A percentile compares a stretch with the other conserved stretches of the same genome.
phyloP scores from a whole-genome alignment of 2,113 vertebrate genomes.

The Lagopus leucura region DNA sequence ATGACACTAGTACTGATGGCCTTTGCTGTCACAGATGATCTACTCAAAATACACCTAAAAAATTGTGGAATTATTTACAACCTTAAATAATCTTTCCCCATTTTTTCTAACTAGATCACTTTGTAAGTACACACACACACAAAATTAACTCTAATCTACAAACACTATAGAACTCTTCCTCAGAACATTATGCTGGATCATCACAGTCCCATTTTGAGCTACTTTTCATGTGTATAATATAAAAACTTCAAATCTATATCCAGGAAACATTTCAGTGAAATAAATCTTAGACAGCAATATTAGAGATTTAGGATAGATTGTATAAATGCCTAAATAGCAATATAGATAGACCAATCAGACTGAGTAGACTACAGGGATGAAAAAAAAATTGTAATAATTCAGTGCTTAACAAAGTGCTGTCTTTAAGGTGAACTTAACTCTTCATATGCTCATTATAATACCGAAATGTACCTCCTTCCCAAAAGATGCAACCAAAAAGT shows the following conservation, averaged over 20 bases:
- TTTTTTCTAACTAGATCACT: background rate
- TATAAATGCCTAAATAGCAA: background rate
- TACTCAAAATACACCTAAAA: background rate
- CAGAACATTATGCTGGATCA: fast-evolving
- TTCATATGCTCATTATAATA: too few relatives aligned
- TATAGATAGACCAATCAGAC: background rate
- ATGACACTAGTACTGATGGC: background rate
- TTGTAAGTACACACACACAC: background rate
- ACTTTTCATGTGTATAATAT: background rate
- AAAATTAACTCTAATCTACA: background rate
- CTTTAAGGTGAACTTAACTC: too few relatives aligned
- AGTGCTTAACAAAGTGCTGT: background rate
- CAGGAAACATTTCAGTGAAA: background rate
- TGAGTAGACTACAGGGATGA: background rate
- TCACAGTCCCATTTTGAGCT: background rate
- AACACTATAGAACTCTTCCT: fast-evolving
- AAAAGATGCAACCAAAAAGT: too few relatives aligned
- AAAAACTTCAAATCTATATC: background rate
- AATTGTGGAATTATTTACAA: background rate
- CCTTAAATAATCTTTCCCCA: background rate
- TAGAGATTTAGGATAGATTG: background rate
- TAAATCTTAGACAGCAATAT: background rate
- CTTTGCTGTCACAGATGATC: background rate
- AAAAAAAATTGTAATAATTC: background rate
- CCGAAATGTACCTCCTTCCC: too few relatives aligned